Evolutionary conservation across 1,140 invertebrate genomes (phyloP).

Genomic region (Atta colombica): DNA sequence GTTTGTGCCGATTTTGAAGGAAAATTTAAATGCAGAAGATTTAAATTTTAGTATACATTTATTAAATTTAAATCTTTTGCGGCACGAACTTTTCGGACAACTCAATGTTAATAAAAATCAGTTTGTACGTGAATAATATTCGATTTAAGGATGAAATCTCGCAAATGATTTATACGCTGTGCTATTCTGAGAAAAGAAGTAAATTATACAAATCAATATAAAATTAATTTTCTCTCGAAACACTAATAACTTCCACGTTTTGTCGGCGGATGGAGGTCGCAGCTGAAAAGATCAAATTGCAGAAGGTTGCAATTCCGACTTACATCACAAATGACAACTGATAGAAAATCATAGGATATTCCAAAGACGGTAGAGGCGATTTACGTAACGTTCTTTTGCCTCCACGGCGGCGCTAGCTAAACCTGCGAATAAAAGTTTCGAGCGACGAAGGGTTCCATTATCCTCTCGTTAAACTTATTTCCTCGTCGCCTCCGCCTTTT

Average conservation of each 20-base stretch:
- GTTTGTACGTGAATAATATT: too few relatives aligned
- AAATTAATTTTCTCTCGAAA: not conserved
- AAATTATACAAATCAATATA: not conserved
- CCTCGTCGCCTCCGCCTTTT: conserved; percentile 16
- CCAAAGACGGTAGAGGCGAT: not conserved
- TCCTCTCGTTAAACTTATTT: conserved; percentile 64
- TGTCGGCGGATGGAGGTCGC: not conserved
- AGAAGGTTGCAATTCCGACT: not conserved
- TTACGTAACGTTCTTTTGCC: conserved; percentile 29
- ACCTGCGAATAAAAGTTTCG: conserved; percentile 59
- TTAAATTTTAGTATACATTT: too few relatives aligned
- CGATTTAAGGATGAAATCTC: too few relatives aligned
- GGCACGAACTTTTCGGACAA: too few relatives aligned
- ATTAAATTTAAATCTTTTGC: too few relatives aligned
- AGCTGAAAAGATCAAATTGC: not conserved
- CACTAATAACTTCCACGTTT: not conserved
- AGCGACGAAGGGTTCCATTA: conserved; percentile 60
- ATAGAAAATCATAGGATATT: conserved; percentile 39
- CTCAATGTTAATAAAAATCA: not conserved
- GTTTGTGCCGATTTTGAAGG: too few relatives aligned
- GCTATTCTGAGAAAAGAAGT: not conserved
- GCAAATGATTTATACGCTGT: not conserved
- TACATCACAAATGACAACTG: conserved; percentile 43
- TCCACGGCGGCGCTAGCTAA: not conserved
- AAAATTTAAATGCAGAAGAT: too few relatives aligned